Evolutionary conservation across 2,888 invertebrate genomes (phyloP), one percentile per base, ranked within the genome.

Genomic region (Tiliacea citrago): DNA sequence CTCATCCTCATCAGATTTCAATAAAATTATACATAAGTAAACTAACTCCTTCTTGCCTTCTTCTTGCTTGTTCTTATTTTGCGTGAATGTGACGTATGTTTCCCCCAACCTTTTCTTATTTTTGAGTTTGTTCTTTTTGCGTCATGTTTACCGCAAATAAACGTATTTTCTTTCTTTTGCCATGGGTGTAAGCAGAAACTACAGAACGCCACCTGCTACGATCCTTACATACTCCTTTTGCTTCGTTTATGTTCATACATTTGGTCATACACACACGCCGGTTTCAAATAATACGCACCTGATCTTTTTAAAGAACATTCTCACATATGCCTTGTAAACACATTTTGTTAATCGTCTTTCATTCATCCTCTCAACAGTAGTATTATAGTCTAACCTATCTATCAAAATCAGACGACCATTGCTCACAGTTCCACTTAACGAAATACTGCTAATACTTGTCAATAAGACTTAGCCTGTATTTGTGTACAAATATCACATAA

Each of bases 401-500:
- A 75, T 47, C 2, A 18, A 29, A n/a, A 18, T 4, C 16, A 29
- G 55, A 10, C 42, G 47, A 77, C 60, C 45, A 60, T 67, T 68
- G 53, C 42, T 45, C 24, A 61, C 39, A 45, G 24, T 24, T 57
- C 13, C 5, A 16, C 60, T 35, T 13, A 53, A 12, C n/a, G 2
- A 70, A 57, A 45, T 61, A 61, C 45, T 21, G 16, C 8, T 60
- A 24, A 51, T 10, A 73, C 8, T 45, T 24, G 16, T 61, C 35
- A 35, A 55, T 57, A 51, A 49, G 51, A 53, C 18, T 53, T 42
- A 68, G 13, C 7, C 16, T 9, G 7, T 75, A 69, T 76, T 75
- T 74, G 67, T 73, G 62, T 53, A 47, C 24, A 45, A 49, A 67
- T 68, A 75, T 21, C 39, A 60, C 24, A 61, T 39, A 66, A 66